Evolutionary conservation across 2,888 invertebrate genomes (phyloP).

Genomic region (Nomada hirtipes): DNA sequence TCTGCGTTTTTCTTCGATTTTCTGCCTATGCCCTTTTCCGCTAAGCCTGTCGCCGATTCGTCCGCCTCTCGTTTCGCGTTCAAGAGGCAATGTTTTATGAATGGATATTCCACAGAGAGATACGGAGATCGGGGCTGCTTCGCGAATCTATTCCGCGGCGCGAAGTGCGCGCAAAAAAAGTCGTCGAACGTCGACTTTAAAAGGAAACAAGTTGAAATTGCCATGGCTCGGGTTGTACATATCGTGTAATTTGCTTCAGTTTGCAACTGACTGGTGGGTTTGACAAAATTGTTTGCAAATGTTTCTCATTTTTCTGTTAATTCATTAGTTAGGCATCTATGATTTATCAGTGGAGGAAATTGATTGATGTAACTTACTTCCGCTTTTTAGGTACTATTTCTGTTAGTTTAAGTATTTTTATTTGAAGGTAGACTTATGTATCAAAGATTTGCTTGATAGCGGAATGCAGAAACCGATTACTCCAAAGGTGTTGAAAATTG

Average conservation of each 20-base stretch:
- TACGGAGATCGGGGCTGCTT: constrained; percentile 21
- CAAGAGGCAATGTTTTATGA: constrained; percentile 34
- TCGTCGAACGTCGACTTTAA: constrained; percentile 11
- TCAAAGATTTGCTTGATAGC: background rate
- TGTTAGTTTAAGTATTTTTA: no score
- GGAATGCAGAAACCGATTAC: background rate
- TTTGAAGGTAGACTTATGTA: background rate
- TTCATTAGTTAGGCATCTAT: no score
- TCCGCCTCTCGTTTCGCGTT: constrained; percentile 18
- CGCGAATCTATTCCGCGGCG: constrained; percentile 28
- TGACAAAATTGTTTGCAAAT: constrained; percentile 6
- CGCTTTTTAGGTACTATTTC: no score
- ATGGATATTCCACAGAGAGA: constrained; percentile 19
- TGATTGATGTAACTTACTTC: no score
- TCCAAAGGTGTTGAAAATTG: background rate
- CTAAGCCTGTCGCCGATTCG: constrained; percentile 9
- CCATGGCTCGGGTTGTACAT: background rate
- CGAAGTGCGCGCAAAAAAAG: constrained; percentile 3
- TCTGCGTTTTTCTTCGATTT: constrained; percentile 4
- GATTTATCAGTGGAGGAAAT: no score
- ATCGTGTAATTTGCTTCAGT: constrained; percentile 21
- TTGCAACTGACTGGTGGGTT: background rate
- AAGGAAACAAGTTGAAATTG: constrained; percentile 35
- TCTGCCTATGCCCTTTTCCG: constrained; percentile 5
- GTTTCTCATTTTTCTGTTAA: no score